These are phyloP conservation scores for Thymelicus acteon DNA, from an alignment of 2,888 invertebrate species.

Conservation along the genomic window DNA sequence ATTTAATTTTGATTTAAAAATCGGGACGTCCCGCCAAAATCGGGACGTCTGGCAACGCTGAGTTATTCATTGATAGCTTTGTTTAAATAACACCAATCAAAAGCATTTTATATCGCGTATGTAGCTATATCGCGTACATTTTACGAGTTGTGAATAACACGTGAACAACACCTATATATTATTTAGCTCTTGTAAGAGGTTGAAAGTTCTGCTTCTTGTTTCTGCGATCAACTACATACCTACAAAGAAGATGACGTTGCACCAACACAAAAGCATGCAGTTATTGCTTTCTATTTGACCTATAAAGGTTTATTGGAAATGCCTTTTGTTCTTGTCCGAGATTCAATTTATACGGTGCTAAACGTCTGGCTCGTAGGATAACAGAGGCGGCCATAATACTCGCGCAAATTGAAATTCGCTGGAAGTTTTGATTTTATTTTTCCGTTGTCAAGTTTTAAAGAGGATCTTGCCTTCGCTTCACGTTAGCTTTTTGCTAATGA, in stretches of 20 bases:
- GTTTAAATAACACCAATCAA: too few relatives aligned
- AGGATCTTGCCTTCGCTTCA: too few relatives aligned
- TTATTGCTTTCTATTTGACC: constrained; percentile 19
- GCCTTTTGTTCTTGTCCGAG: constrained; percentile 26
- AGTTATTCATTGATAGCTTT: too few relatives aligned
- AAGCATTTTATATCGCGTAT: too few relatives aligned
- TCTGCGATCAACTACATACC: neutral
- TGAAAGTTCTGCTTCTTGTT: neutral
- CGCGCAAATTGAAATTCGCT: neutral
- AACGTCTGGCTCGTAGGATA: neutral
- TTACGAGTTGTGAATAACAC: too few relatives aligned
- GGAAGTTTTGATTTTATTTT: neutral
- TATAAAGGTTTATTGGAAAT: constrained; percentile 28
- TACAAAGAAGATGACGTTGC: constrained; percentile 4
- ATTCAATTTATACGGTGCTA: constrained; percentile 1
- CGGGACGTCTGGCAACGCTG: too few relatives aligned
- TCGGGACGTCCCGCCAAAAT: too few relatives aligned
- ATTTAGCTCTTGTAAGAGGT: neutral
- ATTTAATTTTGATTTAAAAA: too few relatives aligned
- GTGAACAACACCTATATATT: neutral
- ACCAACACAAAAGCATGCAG: constrained; percentile 7
- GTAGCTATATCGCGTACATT: too few relatives aligned
- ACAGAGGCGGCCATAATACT: neutral
- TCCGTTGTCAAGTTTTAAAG: neutral
- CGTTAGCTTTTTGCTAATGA: too few relatives aligned